Percentiles rank a stretch among this genome's conserved stretches.
Evolutionary conservation across 2,888 invertebrate genomes (phyloP).

Genomic region (Pheosia gnoma): DNA sequence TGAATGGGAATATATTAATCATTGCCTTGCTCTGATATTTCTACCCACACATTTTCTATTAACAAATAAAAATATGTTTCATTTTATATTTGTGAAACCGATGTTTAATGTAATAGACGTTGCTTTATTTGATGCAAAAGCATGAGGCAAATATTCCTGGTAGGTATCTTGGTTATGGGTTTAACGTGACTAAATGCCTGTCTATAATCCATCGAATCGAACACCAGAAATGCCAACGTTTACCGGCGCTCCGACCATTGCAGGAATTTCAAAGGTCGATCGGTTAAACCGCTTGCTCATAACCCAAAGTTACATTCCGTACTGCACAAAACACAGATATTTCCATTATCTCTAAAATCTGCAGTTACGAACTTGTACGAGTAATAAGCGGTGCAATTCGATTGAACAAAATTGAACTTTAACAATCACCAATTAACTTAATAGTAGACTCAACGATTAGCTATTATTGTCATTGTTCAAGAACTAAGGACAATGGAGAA

Average conservation of each 20-base stretch:
- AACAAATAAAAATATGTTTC: neutral
- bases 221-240: constrained; percentile 52
- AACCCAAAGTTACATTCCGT: constrained; percentile 48
- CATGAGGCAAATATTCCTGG: constrained; percentile 26
- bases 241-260: constrained; percentile 51
- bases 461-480: constrained; percentile 61
- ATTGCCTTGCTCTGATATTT: constrained; percentile 1
- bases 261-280: constrained; percentile 65
- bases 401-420: constrained; percentile 20
- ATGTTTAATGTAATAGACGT: neutral
- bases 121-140: constrained; percentile 13
- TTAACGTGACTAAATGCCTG: constrained; percentile 38
- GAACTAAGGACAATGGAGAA: constrained; percentile 66
- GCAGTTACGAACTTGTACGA: neutral
- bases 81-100: constrained; percentile 1
- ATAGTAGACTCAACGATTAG: constrained; percentile 57
- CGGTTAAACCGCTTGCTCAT: constrained; percentile 47
- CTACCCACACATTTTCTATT: neutral
- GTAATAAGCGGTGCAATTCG: constrained; percentile 8
- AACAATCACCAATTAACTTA: constrained; percentile 60
- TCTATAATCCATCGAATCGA: constrained; percentile 40
- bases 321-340: constrained; percentile 31
- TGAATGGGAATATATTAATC: constrained; percentile 14
- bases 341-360: constrained; percentile 10
- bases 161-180: constrained; percentile 24